Conservation (phyloP, 2,888 invertebrate genomes). For the Barypeithes pellucidus region DNA sequence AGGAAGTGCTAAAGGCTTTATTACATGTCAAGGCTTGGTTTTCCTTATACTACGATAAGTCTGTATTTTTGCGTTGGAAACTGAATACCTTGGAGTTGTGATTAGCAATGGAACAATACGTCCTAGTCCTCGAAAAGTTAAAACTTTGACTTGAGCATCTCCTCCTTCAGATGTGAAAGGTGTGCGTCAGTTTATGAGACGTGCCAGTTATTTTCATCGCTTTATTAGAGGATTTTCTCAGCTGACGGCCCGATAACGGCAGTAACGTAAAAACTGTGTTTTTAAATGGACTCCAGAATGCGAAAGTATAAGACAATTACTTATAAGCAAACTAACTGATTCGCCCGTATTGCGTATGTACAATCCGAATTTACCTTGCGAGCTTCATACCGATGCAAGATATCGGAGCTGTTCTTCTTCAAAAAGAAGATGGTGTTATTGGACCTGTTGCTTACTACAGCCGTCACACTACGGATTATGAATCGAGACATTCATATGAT, state of each 20-base stretch:
- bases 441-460: too few relatives aligned
- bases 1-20: slow-evolving; percentile 39
- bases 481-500: too few relatives aligned
- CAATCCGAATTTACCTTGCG: too few relatives aligned
- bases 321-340: too few relatives aligned
- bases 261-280: slow-evolving; percentile 50
- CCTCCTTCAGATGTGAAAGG: slow-evolving; percentile 46
- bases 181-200: slow-evolving; percentile 55
- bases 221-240: slow-evolving; percentile 44
- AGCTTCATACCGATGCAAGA: too few relatives aligned
- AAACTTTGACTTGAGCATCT: slow-evolving; percentile 25
- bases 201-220: slow-evolving; percentile 14
- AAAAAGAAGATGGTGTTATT: too few relatives aligned
- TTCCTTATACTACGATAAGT: slow-evolving; percentile 53
- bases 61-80: slow-evolving; percentile 50
- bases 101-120: slow-evolving; percentile 45
- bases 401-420: too few relatives aligned
- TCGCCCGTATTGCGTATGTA: too few relatives aligned
- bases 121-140: slow-evolving; percentile 53
- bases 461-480: too few relatives aligned
- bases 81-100: slow-evolving; percentile 56
- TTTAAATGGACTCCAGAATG: slow-evolving; percentile 51
- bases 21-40: slow-evolving; percentile 49
- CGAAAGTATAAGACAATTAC: too few relatives aligned
- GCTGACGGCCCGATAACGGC: slow-evolving; percentile 53